A percentile compares a stretch with the other conserved stretches of the same genome.
phyloP scores from a whole-genome alignment of 2,113 vertebrate species.

The Neolamprologus devosi region DNA sequence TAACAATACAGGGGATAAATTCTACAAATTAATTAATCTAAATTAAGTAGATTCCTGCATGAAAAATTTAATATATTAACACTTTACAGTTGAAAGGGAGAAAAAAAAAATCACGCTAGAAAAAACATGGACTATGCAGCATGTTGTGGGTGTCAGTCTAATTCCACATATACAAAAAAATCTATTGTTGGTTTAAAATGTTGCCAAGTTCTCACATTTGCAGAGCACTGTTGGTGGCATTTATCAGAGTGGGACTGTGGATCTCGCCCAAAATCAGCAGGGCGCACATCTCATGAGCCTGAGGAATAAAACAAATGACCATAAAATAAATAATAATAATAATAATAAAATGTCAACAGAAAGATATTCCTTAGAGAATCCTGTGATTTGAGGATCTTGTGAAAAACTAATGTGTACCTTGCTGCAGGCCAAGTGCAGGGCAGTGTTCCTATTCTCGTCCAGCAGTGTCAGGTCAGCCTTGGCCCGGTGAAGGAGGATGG shows the following conservation, averaged over 20 bases:
- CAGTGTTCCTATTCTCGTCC: slow-evolving; percentile 95
- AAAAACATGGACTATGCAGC: not conserved
- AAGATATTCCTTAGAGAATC: not conserved
- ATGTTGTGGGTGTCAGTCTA: not conserved
- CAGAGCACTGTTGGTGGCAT: slow-evolving; percentile 91
- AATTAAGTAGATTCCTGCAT: not conserved
- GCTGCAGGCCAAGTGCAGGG: slow-evolving; percentile 97
- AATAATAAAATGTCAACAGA: not conserved
- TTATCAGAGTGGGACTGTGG: slow-evolving; percentile 94
- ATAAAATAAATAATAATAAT: not conserved
- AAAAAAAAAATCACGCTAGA: not conserved
- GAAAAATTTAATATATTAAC: not conserved
- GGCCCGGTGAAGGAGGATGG: slow-evolving; percentile 88
- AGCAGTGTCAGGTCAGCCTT: slow-evolving; percentile 91
- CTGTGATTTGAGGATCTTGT: not conserved
- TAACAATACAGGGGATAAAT: not conserved
- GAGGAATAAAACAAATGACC: not conserved
- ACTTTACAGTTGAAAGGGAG: not conserved
- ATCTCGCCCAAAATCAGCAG: slow-evolving; percentile 97
- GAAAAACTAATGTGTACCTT: slow-evolving; percentile 69
- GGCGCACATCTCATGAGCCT: slow-evolving; percentile 98
- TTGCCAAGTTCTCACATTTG: slow-evolving; percentile 82
- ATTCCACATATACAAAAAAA: not conserved
- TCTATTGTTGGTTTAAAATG: not conserved
- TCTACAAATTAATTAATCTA: not conserved